Conservation (phyloP, 2,888 invertebrate genomes). For the Sinopyrophorus schimmeli region DNA sequence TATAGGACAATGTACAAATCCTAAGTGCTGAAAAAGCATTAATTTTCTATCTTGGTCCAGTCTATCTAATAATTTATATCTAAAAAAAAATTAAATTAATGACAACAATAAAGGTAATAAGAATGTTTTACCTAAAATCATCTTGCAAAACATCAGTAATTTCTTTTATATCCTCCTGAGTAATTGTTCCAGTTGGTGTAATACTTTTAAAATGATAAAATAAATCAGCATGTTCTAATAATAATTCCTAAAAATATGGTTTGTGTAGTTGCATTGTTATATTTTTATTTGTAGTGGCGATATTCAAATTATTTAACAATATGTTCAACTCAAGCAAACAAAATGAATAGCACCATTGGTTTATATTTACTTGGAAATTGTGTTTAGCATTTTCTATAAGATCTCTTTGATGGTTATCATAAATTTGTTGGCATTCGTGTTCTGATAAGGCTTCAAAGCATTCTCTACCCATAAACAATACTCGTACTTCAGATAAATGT, state of each 20-base stretch:
- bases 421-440: constrained; percentile 88
- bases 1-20: constrained; percentile 94
- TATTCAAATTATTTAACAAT: no score
- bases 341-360: constrained; percentile 4
- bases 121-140: constrained; percentile 74
- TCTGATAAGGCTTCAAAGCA: constrained; percentile 91
- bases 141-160: constrained; percentile 90
- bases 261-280: no score
- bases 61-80: constrained; percentile 91
- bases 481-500: constrained; percentile 84
- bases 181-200: constrained; percentile 86
- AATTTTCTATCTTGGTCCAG: constrained; percentile 93
- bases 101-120: neutral
- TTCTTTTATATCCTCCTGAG: constrained; percentile 91
- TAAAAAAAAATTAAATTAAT: constrained; percentile 46
- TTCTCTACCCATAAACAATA: constrained; percentile 91
- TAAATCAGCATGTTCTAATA: constrained; percentile 89
- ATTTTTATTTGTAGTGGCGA: no score
- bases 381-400: constrained; percentile 87
- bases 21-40: constrained; percentile 92
- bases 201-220: constrained; percentile 93
- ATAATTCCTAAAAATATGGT: constrained; percentile 70
- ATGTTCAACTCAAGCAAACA: no score
- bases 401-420: constrained; percentile 90
- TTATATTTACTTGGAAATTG: constrained; percentile 72